Evolutionary conservation across 2,888 invertebrate species (phyloP).

Genomic region (Chydorus sphaericus): DNA sequence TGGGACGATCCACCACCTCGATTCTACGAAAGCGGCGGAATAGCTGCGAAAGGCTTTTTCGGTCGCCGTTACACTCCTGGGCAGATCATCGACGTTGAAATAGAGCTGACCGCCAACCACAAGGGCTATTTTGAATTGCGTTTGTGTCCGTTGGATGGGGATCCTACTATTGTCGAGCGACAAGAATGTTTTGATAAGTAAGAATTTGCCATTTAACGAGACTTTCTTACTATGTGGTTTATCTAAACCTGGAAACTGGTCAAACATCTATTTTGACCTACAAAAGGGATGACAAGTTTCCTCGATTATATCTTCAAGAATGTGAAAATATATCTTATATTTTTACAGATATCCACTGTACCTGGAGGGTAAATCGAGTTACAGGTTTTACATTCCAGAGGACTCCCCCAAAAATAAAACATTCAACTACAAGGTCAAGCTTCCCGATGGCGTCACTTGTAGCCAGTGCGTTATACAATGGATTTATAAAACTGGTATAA

Average conservation of each 20-base stretch:
- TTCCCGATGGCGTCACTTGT: conserved; percentile 71
- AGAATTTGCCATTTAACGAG: conserved; percentile 7
- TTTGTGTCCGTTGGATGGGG: conserved; percentile 60
- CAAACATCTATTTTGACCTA: too few relatives aligned
- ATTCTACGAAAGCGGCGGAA: conserved; percentile 79
- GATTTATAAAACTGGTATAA: conserved; percentile 71
- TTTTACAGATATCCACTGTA: conserved; percentile 49
- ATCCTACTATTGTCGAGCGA: conserved; percentile 47
- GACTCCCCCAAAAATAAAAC: conserved; percentile 43
- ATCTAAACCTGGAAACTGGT: too few relatives aligned
- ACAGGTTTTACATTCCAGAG: conserved; percentile 52
- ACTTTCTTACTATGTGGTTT: too few relatives aligned
- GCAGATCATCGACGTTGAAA: conserved; percentile 70
- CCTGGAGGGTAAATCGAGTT: conserved; percentile 47
- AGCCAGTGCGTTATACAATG: conserved; percentile 83
- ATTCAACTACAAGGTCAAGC: conserved; percentile 46
- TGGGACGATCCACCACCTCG: conserved; percentile 52
- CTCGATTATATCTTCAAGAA: too few relatives aligned
- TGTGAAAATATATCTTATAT: neutral
- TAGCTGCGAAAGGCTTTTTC: conserved; percentile 71
- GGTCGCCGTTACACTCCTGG: conserved; percentile 66
- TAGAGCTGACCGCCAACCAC: conserved; percentile 80
- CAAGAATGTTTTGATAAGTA: conserved; percentile 69
- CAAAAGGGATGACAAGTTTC: too few relatives aligned
- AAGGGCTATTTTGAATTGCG: conserved; percentile 71